Base-by-base conservation (phyloP, 2,888 invertebrate species). In the Drosophila prolongata region DNA sequence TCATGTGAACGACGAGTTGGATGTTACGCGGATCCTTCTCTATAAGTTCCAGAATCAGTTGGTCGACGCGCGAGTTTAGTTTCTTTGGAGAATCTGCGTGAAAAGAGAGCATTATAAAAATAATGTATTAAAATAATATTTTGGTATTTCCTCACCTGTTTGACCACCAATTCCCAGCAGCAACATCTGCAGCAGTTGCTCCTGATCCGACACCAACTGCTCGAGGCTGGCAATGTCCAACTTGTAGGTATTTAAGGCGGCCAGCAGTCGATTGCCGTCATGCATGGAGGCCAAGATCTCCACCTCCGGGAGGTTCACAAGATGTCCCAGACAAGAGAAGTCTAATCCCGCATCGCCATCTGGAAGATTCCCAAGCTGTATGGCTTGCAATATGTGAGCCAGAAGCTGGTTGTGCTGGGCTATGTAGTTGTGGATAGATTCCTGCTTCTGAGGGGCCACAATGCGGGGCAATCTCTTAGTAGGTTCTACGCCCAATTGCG, bases 401-500 rank as follows among this genome's bases (percentile, higher is more conserved):
- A 92, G 42, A 1, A 92, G 60, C 9, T 76, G 77, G 75, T 92
- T 92, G 40, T 91, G 90, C 57, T 90, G 90, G 6, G 76, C 72
- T 30, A 92, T 90, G 46, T 92, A 92, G 71, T 91, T 90, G 46
- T 90, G 85, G 27, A 92, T 89, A 1, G 88, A 87, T 35, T 89
- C 82, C 64, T 90, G 90, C 56, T 91, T 90, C 47, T 89, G 84
- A 0, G 78, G 60, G 3, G 76, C 61, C 35, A 87, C 81, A 16
- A 66, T 34, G 2, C 67, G 69, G 0, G 61, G 64, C 14, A 14
- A 50, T 61, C 9, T 72, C 0, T 65, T 57, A 0, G 27, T 30
- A 1, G 42, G 2, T 6, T 60, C 77, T 11, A 77, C 77, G 0
- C 78, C 72, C 11, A 91, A 69, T 58, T 90, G 94, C 0, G 96